Evolutionary conservation across 2,113 vertebrate genomes (phyloP), one percentile per base, ranked within the genome.

Genomic region (Heteronetta atricapilla): DNA sequence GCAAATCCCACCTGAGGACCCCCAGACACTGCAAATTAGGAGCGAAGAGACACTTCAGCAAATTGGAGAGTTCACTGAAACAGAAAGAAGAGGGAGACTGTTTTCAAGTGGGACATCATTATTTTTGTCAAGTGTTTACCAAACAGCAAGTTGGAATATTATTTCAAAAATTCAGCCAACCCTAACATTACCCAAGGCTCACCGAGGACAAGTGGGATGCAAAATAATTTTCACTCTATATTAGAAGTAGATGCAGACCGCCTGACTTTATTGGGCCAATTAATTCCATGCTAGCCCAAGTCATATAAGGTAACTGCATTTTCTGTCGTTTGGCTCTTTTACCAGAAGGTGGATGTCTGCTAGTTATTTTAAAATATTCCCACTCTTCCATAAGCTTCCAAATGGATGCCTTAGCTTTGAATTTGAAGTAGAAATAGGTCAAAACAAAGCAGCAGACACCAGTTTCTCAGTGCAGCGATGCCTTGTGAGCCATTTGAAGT

Each of bases 101-200:
- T 4, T 16, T 83, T 68, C 31, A 53, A 74, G 79, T 60, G 42
- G 58, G 91, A 78, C 8, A 28, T 40, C 44, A 36, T 82, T 84
- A 33, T 76, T 81, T 83, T 81, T 90, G 33, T 88, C 85, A 82
- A 83, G 69, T 86, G 85, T 91, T 94, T 94, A 89, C 75, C 80
- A 67, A 95, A 93, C 59, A 8, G 16, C 21, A 23, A 67, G 34
- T 48, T 70, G 82, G 59, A 82, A 94, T 62, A 82, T 74, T 36
- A 73, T 70, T 87, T 79, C 66, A 68, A 74, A 95, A 88, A 82
- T 70, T 44, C 64, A 78, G 62, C 73, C 75, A 42, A 34, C 34
- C 82, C 36, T 73, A 58, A 56, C 56, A 34, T 72, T 42, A 22
- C 22, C 64, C 46, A 58, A 74, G 42, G 26, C 48, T 86, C 67